Conservation (phyloP, 2,888 invertebrate genomes). For the Cheilosia pagana region DNA sequence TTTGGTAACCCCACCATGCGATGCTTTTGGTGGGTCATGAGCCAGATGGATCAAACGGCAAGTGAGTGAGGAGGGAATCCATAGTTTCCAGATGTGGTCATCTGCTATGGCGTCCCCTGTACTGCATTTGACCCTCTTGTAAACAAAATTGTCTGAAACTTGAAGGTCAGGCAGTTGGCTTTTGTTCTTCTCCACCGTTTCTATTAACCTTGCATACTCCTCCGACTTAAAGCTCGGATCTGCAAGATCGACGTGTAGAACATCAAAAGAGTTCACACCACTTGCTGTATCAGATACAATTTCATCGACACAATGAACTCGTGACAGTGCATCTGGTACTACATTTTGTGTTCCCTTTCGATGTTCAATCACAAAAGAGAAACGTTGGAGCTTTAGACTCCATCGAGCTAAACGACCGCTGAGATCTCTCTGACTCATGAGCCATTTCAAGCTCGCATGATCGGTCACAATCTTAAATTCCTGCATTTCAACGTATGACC, state of each 20-base stretch:
- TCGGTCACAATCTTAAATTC: conserved; percentile 3
- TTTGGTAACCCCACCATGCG: too few relatives aligned
- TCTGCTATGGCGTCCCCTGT: background rate
- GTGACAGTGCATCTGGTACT: background rate
- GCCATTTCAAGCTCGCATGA: conserved; percentile 25
- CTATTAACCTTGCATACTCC: background rate
- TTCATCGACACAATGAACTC: background rate
- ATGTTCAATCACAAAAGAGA: conserved; percentile 29
- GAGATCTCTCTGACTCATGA: conserved; percentile 34
- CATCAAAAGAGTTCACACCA: background rate
- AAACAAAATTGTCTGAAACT: background rate
- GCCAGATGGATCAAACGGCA: too few relatives aligned
- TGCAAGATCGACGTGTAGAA: conserved; percentile 12
- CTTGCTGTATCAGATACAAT: background rate
- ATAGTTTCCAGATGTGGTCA: too few relatives aligned
- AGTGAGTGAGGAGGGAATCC: too few relatives aligned
- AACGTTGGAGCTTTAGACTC: conserved; percentile 10
- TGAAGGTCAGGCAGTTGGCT: background rate
- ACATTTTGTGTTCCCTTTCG: conserved; percentile 1
- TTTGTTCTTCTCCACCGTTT: background rate
- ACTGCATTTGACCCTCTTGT: background rate
- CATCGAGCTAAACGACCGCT: conserved; percentile 29
- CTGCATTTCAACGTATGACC: conserved; percentile 18
- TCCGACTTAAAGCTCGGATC: background rate
- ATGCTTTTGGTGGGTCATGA: too few relatives aligned